Percentiles rank a stretch among this genome's conserved stretches.
Conservation (phyloP, 30 jellyfish, hydroid and myxozoan species). For the Mastigias papua region DNA sequence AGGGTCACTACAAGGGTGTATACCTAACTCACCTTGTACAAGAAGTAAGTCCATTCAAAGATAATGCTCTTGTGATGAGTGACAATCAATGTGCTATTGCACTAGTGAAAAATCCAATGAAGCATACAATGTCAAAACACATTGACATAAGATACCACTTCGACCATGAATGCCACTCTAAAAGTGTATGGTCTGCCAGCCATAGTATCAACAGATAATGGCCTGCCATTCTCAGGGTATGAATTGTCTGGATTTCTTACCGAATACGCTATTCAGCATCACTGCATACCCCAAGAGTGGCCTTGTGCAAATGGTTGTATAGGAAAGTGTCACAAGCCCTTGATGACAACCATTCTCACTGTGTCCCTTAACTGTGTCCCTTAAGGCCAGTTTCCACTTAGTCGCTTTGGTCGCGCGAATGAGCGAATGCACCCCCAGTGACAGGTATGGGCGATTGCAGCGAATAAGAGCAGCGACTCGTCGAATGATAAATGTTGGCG, state of each 20-base stretch:
- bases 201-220: neutral
- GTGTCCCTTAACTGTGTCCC: too few species aligned
- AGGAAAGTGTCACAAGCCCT: neutral
- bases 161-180: slow-evolving; percentile 30
- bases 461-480: too few species aligned
- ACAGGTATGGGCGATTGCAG: too few species aligned
- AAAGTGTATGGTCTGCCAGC: neutral
- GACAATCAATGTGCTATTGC: slow-evolving; percentile 61
- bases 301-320: neutral
- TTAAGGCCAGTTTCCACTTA: too few species aligned
- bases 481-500: too few species aligned
- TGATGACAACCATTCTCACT: neutral
- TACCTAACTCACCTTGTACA: neutral
- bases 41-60: neutral
- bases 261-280: neutral
- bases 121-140: slow-evolving; percentile 42
- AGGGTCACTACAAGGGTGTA: too few species aligned
- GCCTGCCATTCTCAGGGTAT: neutral
- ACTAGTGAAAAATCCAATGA: slow-evolving; percentile 4
- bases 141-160: slow-evolving; percentile 56
- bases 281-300: neutral
- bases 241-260: neutral
- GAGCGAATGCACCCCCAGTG: too few species aligned
- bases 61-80: neutral
- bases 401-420: too few species aligned